Base-by-base conservation (phyloP, 2,797 vertebrate genomes). In the Arnoldichthys spilopterus region DNA sequence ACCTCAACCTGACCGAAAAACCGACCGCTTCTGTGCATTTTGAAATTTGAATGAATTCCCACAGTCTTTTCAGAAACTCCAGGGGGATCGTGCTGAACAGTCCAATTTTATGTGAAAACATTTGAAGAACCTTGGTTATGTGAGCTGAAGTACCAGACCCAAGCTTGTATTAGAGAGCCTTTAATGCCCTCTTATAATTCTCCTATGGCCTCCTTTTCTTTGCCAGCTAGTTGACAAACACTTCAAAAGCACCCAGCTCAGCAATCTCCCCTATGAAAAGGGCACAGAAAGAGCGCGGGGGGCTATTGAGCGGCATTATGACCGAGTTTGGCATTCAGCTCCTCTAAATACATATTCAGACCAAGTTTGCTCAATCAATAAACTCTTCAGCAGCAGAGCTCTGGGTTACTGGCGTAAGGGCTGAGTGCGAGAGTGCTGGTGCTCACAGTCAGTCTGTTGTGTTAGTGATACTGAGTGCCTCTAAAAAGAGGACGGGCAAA, bases 401-500 rank as follows among this genome's bases (percentile, higher is more conserved):
- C 47, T 16, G 68, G 26, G 47, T 54, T 54, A 13, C n/a, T 43
- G 18, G 43, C 22, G 3, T 30, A 13, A 2, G 40, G 5, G 40
- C 40, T 43, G 40, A 43, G 40, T 4, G 61, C 1, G 24, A 66
- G 26, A 49, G 40, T 49, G 53, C n/a, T 34, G 74, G 34, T 30
- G 45, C 43, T 28, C 63, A 28, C n/a, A 22, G 15, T n/a, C n/a
- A 75, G 34, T 34, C 26, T 34, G 13, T 51, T 22, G 16, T 22
- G 28, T n/a, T 59, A n/a, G 24, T 18, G 47, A 68, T 20, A 32
- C 12, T 28, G 20, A 51, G 54, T 6, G 22, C 9, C 34, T 37
- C 34, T 8, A 37, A 8, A 37, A 76, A 80, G 62, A 79, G 76
- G 87, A 86, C 75, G 80, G 82, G 85, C 91, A 88, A n/a, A n/a